Evolutionary conservation across 2,888 invertebrate genomes (phyloP).

Genomic region (Blomia tropicalis): DNA sequence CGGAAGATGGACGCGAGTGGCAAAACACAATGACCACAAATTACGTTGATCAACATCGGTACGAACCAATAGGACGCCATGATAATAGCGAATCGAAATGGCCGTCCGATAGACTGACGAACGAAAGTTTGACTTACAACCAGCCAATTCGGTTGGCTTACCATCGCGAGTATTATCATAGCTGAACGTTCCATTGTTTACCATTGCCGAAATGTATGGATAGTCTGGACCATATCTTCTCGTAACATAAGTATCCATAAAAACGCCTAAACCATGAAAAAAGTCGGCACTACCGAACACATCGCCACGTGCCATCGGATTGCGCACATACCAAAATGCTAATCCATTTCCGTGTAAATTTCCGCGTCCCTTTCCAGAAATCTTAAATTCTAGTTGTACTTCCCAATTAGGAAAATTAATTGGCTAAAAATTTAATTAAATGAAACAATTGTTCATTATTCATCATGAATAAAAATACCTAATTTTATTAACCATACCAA

Average conservation of each 20-base stretch:
- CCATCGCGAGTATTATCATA: conserved; percentile 98
- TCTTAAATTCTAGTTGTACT: conserved; percentile 82
- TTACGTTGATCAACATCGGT: conserved; percentile 79
- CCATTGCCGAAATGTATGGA: conserved; percentile 84
- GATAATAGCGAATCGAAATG: conserved; percentile 73
- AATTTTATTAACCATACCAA: conserved; percentile 44
- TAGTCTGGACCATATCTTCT: conserved; percentile 77
- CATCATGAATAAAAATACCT: not conserved
- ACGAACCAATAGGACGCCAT: conserved; percentile 54
- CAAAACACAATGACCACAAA: conserved; percentile 83
- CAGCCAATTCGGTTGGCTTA: conserved; percentile 87
- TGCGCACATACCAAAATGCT: conserved; percentile 65
- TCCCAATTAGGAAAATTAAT: conserved; percentile 84
- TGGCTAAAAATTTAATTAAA: conserved; percentile 42
- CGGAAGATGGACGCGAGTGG: conserved; percentile 70
- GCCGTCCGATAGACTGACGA: conserved; percentile 71
- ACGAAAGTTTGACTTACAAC: conserved; percentile 88
- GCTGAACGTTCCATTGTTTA: conserved; percentile 81
- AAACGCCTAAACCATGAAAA: conserved; percentile 73
- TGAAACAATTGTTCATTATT: not conserved
- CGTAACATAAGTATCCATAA: conserved; percentile 95
- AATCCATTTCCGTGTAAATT: conserved; percentile 90
- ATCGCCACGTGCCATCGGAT: conserved; percentile 45
- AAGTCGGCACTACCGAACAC: conserved; percentile 89
- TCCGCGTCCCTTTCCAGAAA: conserved; percentile 74